A percentile compares a stretch with the other conserved stretches of the same genome.
Conservation (phyloP, 1,140 invertebrate genomes). For the Tigriopus japonicus region DNA sequence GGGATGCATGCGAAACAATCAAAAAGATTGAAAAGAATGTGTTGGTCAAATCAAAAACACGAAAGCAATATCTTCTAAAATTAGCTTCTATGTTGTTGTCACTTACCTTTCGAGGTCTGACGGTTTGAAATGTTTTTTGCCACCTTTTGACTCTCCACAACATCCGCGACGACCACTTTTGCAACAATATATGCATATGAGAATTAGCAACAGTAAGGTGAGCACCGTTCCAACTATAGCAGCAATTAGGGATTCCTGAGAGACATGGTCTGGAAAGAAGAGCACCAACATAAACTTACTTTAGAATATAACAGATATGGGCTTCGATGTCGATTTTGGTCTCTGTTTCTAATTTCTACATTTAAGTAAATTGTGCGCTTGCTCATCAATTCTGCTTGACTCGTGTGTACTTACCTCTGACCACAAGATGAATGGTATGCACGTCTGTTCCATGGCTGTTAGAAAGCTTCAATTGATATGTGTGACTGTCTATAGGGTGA, state of each 20-base stretch:
- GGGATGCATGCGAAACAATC: too few relatives aligned
- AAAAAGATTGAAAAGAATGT: too few relatives aligned
- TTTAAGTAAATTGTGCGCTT: too few relatives aligned
- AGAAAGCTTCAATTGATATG: constrained; percentile 20
- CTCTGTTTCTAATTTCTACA: too few relatives aligned
- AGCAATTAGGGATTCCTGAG: constrained; percentile 5
- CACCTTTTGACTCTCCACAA: background rate
- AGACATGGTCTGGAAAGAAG: constrained; percentile 11
- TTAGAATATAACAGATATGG: too few relatives aligned
- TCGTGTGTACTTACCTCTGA: constrained; percentile 19
- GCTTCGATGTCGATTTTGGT: too few relatives aligned
- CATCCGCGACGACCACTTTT: background rate
- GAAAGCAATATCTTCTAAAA: too few relatives aligned
- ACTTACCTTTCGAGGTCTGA: constrained; percentile 11
- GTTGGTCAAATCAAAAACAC: too few relatives aligned
- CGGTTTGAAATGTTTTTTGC: background rate
- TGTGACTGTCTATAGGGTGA: constrained; percentile 26
- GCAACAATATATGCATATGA: constrained; percentile 5
- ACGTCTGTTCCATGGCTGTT: constrained; percentile 19
- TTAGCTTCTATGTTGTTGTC: too few relatives aligned
- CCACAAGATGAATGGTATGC: constrained; percentile 17
- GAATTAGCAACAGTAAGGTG: constrained; percentile 8
- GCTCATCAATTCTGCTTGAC: too few relatives aligned
- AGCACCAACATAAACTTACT: background rate
- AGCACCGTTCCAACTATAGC: constrained; percentile 3